Evolutionary conservation across 2,113 vertebrate species (phyloP), one percentile per base, ranked within the genome.

Genomic region (Lynx canadensis): DNA sequence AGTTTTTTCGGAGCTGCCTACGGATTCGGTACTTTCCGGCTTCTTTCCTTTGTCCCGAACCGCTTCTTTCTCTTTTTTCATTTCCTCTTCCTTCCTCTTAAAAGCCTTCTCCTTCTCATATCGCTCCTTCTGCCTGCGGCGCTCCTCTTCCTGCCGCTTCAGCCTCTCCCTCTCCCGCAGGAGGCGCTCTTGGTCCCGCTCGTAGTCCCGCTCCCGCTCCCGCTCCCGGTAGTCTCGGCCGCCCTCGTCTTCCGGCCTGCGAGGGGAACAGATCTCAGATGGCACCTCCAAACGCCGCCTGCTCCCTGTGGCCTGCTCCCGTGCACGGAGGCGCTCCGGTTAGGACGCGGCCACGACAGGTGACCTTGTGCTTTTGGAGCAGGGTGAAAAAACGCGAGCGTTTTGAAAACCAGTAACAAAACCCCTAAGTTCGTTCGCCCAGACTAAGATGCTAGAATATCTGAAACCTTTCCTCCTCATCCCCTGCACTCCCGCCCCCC

Each of bases 141-240:
- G 99, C 13, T 99, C 99, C 63, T 99, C 99, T 21, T 99, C 99
- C 84, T 99, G 99, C 4, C 99, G 99, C 74, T 98, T 99, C 94
- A 99, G 83, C 73, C 99, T 99, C 91, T 99, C 99, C 96, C 99
- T 99, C 84, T 99, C 99, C 91, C 98, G 99, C 94, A 99, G 99
- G 8, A 99, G 99, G 98, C 99, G 99, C 31, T 99, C 99, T 97
- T 98, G 73, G 52, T 99, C 99, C 60, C 99, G 99, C 57, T 99
- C 99, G 31, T 99, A 99, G 92, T 99, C 99, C 96, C 99, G 98
- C 93, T 99, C 99, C 74, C 99, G 98, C 93, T 99, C 99, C 78
- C 99, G 98, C 87, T 99, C 99, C 88, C 99, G 98, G 98, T 99
- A 99, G 95, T 99, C 99, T 98, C 99, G 99, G 93, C 99, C 97